Evolutionary conservation across 2,113 vertebrate genomes (phyloP), one percentile per base, ranked within the genome.

Genomic region (Lonchura striata): DNA sequence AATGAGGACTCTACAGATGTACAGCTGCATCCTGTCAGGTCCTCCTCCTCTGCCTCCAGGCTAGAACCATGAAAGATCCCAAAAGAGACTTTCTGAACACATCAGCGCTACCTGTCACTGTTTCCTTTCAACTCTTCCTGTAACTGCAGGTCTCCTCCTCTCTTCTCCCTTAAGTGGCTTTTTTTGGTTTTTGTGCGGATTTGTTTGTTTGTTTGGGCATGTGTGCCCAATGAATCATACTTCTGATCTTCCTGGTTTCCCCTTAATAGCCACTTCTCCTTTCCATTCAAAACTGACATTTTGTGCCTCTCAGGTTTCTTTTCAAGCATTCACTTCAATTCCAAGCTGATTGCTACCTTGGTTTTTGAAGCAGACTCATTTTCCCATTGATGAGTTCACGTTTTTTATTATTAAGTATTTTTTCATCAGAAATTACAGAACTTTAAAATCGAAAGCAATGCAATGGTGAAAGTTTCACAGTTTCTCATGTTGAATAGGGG

Each of bases 351-450:
- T 84, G 7, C 13, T 71, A 30, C 8, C 23, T 76, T 88, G 42
- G 25, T 50, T 96, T 78, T 68, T 66, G 70, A 83, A 88, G 31
- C 10, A 86, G n/a, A 81, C 5, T 53, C 2, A 65, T 57, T 65
- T 71, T 28, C 68, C 15, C 30, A 39, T 54, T 82, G 68, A 60
- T 75, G 25, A 79, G 69, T 33, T 18, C 11, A 59, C 59, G 35
- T 15, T 49, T 66, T 23, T 59, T 85, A 11, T 24, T 95, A 31
- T 77, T 42, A 78, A 46, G 42, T 41, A 70, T 10, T 47, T 70
- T 90, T 91, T 76, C 37, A 57, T 35, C 24, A 86, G 52, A 87
- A 83, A 57, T 50, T 16, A 61, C 41, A 92, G 61, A 79, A 84
- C 4, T 68, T 91, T 21, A 17, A 24, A 57, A 3, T 65, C 42